phyloP scores from a whole-genome alignment of 2,113 vertebrate genomes.

The Prunella himalayana region DNA sequence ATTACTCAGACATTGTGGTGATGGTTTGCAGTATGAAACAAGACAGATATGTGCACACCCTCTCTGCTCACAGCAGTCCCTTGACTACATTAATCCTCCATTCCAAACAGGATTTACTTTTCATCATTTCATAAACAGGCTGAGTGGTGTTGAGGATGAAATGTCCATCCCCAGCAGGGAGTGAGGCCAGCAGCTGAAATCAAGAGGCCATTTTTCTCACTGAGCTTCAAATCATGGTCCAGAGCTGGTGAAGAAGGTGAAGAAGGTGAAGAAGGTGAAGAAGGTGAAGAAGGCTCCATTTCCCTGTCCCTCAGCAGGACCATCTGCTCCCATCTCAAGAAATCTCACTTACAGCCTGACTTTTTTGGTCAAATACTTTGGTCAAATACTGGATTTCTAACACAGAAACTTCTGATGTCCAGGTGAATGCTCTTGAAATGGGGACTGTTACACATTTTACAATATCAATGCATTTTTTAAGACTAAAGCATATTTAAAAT shows the following conservation, averaged over 20 bases:
- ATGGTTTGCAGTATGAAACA: background rate
- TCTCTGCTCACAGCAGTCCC: background rate
- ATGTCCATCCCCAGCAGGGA: background rate
- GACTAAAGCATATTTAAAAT: background rate
- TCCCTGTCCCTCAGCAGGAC: background rate
- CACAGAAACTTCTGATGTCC: background rate
- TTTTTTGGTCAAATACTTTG: background rate
- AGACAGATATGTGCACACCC: background rate
- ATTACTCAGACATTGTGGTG: background rate
- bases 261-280: background rate
- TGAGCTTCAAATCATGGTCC: background rate
- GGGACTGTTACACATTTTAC: background rate
- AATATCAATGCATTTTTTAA: background rate
- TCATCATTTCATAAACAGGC: background rate
- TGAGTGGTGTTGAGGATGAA: background rate
- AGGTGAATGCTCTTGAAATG: background rate
- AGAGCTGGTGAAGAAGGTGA: background rate
- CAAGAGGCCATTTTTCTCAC: background rate
- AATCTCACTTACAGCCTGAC: background rate
- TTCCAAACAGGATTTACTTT: constrained; percentile 32
- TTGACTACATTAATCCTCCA: background rate
- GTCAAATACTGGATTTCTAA: background rate
- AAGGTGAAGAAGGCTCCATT: background rate
- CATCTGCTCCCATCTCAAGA: background rate
- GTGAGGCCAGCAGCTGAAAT: background rate